Conservation (phyloP, 2,888 invertebrate genomes). For the Trypoxylon attenuatum region DNA sequence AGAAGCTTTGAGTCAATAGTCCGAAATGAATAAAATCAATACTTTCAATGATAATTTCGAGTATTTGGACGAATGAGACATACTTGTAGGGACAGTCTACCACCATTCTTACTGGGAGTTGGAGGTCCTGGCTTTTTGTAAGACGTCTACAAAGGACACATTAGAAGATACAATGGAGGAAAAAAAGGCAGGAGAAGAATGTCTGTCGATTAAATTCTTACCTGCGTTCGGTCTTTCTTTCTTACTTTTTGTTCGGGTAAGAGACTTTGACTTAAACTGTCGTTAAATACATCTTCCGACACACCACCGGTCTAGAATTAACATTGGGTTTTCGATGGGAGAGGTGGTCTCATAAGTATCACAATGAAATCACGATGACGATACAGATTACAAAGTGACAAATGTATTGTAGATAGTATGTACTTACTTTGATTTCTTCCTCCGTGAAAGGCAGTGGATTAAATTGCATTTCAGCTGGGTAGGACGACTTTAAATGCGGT, state of each 20-base stretch:
- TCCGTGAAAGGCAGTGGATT: conserved; percentile 78
- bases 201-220: conserved; percentile 38
- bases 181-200: no score
- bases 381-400: not conserved
- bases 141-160: conserved; percentile 77
- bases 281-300: conserved; percentile 67
- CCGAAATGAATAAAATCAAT: not conserved
- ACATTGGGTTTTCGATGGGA: not conserved
- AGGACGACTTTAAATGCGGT: conserved; percentile 90
- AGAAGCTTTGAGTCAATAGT: not conserved
- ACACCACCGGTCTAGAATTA: conserved; percentile 61
- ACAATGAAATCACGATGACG: not conserved
- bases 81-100: conserved; percentile 83
- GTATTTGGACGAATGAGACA: not conserved
- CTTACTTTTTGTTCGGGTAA: conserved; percentile 70
- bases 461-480: conserved; percentile 88
- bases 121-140: conserved; percentile 92
- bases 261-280: conserved; percentile 71
- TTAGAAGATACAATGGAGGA: no score
- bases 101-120: conserved; percentile 89
- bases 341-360: not conserved
- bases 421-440: conserved; percentile 80
- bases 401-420: not conserved
- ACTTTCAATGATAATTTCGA: not conserved
- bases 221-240: conserved; percentile 69